Evolutionary conservation across 2,797 vertebrate genomes (phyloP), one percentile per base, ranked within the genome.

Genomic region (Anguilla megastoma): DNA sequence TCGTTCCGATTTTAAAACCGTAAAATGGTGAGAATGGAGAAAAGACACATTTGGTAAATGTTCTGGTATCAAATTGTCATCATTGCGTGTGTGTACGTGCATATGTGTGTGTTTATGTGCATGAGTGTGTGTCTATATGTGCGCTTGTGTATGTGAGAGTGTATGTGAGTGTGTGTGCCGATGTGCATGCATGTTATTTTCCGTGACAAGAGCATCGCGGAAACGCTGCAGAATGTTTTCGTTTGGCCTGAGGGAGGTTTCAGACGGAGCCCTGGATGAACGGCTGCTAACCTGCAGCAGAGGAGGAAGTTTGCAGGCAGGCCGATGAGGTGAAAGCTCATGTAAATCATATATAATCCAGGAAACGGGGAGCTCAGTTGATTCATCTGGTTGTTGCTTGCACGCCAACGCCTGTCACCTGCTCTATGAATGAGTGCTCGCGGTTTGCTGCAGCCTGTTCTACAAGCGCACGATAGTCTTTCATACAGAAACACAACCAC

Each of bases 261-360:
- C 10, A 41, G 16, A 14, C 3, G 76, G 14, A 18, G 7, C 18
- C 71, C 71, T 4, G 45, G 14, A 60, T 41, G 54, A 80, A 87
- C 50, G 21, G 16, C 21, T 16, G 48, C 7, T 63, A 58, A 21
- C 0, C 76, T 33, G 56, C 79, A 63, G 18, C 0, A 27, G 69
- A 87, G 82, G 79, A 87, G 86, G 80, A 87, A 84, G 60, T 60
- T 52, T 45, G 7, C 41, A 66, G 58, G 33, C 45, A 33, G 9
- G 33, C 45, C n/a, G 24, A 48, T 48, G 60, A 71, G 63, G 60
- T 84, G 41, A 71, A 10, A 33, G 54, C 30, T 63, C 54, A 21
- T 66, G 58, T 66, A 41, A 60, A 85, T 60, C 50, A 60, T 60
- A 36, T 36, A 1, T 63, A 30, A 36, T 85, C 27, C 18, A 9